Conservation (phyloP, 1,140 invertebrate species). For the Micrasema longulum region DNA sequence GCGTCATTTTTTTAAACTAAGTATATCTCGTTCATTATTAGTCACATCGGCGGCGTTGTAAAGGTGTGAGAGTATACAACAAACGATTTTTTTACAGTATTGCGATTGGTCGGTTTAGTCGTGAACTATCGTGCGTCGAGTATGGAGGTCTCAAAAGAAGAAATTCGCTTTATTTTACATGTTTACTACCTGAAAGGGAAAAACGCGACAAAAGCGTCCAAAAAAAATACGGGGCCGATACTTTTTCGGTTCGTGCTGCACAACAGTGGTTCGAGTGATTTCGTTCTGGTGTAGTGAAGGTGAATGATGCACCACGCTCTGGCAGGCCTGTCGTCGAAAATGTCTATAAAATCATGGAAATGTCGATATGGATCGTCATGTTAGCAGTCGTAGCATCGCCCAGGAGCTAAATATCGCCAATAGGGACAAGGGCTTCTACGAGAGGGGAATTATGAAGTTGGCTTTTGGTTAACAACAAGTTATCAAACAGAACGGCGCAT, state of each 20-base stretch:
- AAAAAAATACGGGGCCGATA: constrained; percentile 20
- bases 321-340: constrained; percentile 24
- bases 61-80: constrained; percentile 9
- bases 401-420: constrained; percentile 8
- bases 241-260: constrained; percentile 18
- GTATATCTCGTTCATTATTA: constrained; percentile 21
- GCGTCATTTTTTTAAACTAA: constrained; percentile 21
- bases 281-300: constrained; percentile 18
- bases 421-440: constrained; percentile 10
- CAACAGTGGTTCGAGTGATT: constrained; percentile 12
- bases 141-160: constrained; percentile 6
- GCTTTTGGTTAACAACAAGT: constrained; percentile 23
- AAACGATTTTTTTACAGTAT: constrained; percentile 14
- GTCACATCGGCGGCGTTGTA: neutral
- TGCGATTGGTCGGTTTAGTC: constrained; percentile 11
- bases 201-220: too few relatives aligned
- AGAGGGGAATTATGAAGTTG: constrained; percentile 18
- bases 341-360: constrained; percentile 18
- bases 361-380: too few relatives aligned
- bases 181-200: too few relatives aligned
- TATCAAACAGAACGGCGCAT: constrained; percentile 13
- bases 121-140: constrained; percentile 11
- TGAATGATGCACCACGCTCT: constrained; percentile 21
- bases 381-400: constrained; percentile 18
- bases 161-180: constrained; percentile 7